Conservation (phyloP, 2,797 vertebrate genomes). For the Arnoldichthys spilopterus region DNA sequence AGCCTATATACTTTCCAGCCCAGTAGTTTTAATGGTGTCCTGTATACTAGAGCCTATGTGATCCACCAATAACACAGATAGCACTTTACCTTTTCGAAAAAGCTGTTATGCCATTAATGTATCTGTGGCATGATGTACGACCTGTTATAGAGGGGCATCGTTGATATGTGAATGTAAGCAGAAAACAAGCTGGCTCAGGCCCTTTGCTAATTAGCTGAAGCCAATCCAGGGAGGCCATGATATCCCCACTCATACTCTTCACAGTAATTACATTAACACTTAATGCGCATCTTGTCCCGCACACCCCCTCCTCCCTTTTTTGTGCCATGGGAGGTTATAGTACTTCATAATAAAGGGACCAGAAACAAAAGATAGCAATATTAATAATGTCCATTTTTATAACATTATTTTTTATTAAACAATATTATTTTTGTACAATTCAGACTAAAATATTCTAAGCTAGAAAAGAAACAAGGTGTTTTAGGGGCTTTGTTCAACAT, state of each 20-base stretch:
- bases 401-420: too few relatives aligned
- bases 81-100: constrained; percentile 44
- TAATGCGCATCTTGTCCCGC: constrained; percentile 27
- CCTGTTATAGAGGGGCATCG: constrained; percentile 53
- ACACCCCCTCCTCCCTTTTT: constrained; percentile 10
- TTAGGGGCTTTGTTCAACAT: too few relatives aligned
- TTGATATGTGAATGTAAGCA: constrained; percentile 62
- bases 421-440: too few relatives aligned
- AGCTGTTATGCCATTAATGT: constrained; percentile 37
- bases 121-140: constrained; percentile 67
- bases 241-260: constrained; percentile 33
- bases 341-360: constrained; percentile 17
- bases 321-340: constrained; percentile 20
- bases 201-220: constrained; percentile 63
- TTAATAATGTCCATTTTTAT: too few relatives aligned
- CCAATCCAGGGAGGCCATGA: constrained; percentile 49
- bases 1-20: constrained; percentile 61
- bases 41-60: constrained; percentile 52
- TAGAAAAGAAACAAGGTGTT: too few relatives aligned
- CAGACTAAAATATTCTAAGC: too few relatives aligned
- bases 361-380: constrained; percentile 55
- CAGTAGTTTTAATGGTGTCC: constrained; percentile 60
- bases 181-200: constrained; percentile 66
- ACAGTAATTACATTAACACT: constrained; percentile 64
- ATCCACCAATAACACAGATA: constrained; percentile 56